Evolutionary conservation across 2,888 invertebrate genomes (phyloP), one percentile per base, ranked within the genome.

Genomic region (Hirtodrosophila alboralis): DNA sequence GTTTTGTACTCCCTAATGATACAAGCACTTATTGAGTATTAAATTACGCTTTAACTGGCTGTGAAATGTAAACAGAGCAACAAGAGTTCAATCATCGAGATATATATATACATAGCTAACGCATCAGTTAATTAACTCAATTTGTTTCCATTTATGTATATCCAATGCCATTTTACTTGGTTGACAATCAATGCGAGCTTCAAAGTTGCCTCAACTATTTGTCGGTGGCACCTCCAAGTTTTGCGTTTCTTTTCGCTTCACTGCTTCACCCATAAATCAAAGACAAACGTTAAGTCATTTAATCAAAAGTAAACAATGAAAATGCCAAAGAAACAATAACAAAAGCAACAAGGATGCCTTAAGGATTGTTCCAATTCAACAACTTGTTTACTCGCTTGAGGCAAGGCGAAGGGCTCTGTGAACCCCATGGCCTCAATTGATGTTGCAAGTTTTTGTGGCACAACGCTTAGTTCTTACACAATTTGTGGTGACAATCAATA

Each of bases 231-330:
- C 4, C n/a, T 12, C 3, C 28, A 63, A 26, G 9, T 8, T 26
- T 6, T 53, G n/a, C 13, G 34, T 45, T 66, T 38, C 44, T 49
- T 34, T 52, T 60, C 40, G 59, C 47, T 60, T 54, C 38, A 62
- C 62, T 74, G 48, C 31, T n/a, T 28, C 36, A 13, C n/a, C 47
- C 56, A 85, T 76, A 76, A 85, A 79, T 85, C 80, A 83, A 61
- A 63, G 61, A 16, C 58, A 36, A n/a, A 38, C 44, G 60, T 85
- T 61, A 68, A 64, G 76, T 63, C 75, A 81, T 52, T 61, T 61
- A 34, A 14, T 2, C 18, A 41, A 51, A 31, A 34, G 16, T 43
- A 44, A 56, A 26, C 30, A 16, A 8, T 37, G 13, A 16, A 30
- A 30, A 23, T 13, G 18, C 6, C n/a, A 36, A 9, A 34, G 36